These are phyloP conservation scores for Chondrilla cf. caribensis DNA, from an alignment of 37 sponge, comb jelly and placozoan genomes.

Conservation along the genomic window DNA sequence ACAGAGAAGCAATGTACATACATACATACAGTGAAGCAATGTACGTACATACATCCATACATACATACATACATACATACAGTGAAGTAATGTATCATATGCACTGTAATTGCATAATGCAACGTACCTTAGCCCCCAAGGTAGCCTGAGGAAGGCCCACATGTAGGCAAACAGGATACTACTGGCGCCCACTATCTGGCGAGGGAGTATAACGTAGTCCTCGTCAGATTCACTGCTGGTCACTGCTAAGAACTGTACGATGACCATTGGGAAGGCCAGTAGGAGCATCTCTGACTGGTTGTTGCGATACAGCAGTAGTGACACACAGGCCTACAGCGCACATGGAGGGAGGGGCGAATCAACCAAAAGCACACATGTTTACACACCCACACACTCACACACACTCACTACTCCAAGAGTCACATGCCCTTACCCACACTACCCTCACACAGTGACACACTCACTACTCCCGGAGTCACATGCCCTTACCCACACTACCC, in stretches of 20 bases:
- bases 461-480: constrained; percentile 23
- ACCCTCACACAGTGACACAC: neutral
- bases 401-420: neutral
- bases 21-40: neutral
- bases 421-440: neutral
- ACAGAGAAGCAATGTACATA: neutral
- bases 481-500: no score
- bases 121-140: constrained; percentile 2
- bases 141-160: neutral
- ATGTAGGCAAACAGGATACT: constrained; percentile 5
- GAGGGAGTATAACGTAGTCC: neutral
- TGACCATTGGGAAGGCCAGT: constrained; percentile 17
- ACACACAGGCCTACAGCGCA: constrained; percentile 1
- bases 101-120: neutral
- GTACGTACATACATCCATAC: neutral
- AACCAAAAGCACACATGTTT: no score
- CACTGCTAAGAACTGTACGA: constrained; percentile 8
- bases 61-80: neutral
- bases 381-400: constrained; percentile 6
- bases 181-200: neutral
- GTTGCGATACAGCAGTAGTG: neutral
- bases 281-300: constrained; percentile 6
- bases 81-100: no score
- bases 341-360: neutral
- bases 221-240: neutral